phyloP scores from a whole-genome alignment of 2,113 vertebrate species.

The Erinaceus europaeus region DNA sequence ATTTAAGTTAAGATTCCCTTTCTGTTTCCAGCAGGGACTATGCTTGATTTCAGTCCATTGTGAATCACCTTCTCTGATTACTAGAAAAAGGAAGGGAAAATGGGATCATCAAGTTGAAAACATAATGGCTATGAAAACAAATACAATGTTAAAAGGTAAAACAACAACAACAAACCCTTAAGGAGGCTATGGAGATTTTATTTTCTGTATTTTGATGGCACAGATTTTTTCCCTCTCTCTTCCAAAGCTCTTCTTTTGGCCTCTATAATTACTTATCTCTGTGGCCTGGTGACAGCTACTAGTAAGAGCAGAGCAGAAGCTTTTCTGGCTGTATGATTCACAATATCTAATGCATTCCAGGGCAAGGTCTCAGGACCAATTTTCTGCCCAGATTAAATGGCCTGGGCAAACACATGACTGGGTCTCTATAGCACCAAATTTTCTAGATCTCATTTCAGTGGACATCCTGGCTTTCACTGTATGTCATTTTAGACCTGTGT shows the following conservation, averaged over 20 bases:
- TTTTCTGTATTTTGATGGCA: slow-evolving; percentile 67
- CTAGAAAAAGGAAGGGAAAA: slow-evolving; percentile 73
- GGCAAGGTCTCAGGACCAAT: not conserved
- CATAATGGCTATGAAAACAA: slow-evolving; percentile 78
- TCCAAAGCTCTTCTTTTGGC: slow-evolving; percentile 27
- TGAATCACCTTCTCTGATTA: slow-evolving; percentile 77
- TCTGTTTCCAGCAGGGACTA: slow-evolving; percentile 79
- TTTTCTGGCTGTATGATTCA: not conserved
- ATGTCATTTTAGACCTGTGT: slow-evolving; percentile 39
- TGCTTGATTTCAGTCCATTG: slow-evolving; percentile 69
- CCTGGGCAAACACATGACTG: not conserved
- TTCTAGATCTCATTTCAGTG: not conserved
- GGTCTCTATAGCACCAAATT: not conserved
- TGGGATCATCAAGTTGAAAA: slow-evolving; percentile 71
- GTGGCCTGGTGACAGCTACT: slow-evolving; percentile 8
- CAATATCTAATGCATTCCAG: not conserved
- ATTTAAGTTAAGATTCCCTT: slow-evolving; percentile 84
- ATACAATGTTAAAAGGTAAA: slow-evolving; percentile 69
- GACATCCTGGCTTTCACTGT: slow-evolving; percentile 30
- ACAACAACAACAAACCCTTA: slow-evolving; percentile 51
- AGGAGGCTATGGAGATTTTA: slow-evolving; percentile 61
- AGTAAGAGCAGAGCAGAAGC: slow-evolving; percentile 1
- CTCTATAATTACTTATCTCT: slow-evolving; percentile 62
- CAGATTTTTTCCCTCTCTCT: not conserved
- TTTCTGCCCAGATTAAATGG: not conserved